A percentile compares a stretch with the other conserved stretches of the same genome.
phyloP scores from a whole-genome alignment of 1,140 invertebrate species.

The Solen grandis region DNA sequence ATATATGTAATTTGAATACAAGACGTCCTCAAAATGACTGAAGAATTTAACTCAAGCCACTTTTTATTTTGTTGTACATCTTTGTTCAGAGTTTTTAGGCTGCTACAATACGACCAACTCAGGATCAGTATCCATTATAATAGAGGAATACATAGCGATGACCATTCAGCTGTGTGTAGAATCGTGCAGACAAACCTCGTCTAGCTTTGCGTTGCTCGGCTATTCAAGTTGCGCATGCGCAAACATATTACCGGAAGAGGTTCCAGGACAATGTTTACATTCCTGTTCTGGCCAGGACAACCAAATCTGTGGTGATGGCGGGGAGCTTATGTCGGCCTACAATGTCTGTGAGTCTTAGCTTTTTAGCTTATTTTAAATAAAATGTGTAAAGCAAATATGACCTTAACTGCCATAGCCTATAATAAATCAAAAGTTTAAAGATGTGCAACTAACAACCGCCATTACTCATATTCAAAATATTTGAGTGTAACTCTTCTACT shows the following conservation, averaged over 20 bases:
- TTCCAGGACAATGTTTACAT: neutral
- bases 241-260: neutral
- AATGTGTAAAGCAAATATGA: neutral
- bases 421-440: too few relatives aligned
- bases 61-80: neutral
- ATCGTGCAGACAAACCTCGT: neutral
- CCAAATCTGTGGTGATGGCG: slow-evolving; percentile 26
- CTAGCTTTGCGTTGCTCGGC: neutral
- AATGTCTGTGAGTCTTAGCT: slow-evolving; percentile 25
- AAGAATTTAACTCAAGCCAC: neutral
- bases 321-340: slow-evolving; percentile 27
- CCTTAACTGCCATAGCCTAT: too few relatives aligned
- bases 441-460: neutral
- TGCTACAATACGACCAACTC: neutral
- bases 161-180: slow-evolving; percentile 47
- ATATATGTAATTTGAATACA: too few relatives aligned
- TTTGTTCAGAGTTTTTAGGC: neutral
- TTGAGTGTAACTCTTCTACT: neutral
- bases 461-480: neutral
- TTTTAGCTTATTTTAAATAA: too few relatives aligned
- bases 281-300: slow-evolving; percentile 34
- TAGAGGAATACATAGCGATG: slow-evolving; percentile 7
- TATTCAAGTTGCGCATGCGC: slow-evolving; percentile 23
- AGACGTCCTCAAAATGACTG: too few relatives aligned
- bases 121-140: neutral